Evolutionary conservation across 2,888 invertebrate species (phyloP), one percentile per base, ranked within the genome.

Genomic region (Argyra leucocephala): DNA sequence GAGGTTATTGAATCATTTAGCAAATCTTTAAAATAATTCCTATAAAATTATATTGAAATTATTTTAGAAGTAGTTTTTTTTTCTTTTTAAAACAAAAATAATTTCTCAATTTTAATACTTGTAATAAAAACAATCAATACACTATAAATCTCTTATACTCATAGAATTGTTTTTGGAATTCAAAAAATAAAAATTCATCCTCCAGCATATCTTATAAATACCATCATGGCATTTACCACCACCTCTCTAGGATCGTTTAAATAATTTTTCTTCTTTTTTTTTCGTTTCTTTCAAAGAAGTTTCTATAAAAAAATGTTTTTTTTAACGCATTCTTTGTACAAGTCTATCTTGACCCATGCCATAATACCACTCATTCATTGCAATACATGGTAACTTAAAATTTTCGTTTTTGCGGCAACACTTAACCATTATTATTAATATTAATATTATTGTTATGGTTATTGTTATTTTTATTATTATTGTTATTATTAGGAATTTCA

Each of bases 401-500:
- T 15, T 10, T 48, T 15, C 48, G 2, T 48, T 48, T 48, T 48
- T 37, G 31, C 31, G 31, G 31, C 31, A 10, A 31, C 10, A 7
- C 31, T 31, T 31, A 31, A 7, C n/a, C n/a, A n/a, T 31, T 31
- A 31, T 48, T 48, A 12, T 48, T 48, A 48, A 18, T 12, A 15
- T 37, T 37, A 10, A 9, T 48, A 12, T 48, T 48, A 48, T 31
- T 31, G 9, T 31, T 31, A 6, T 31, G 31, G 31, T 12, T 10
- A 31, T n/a, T n/a, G n/a, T n/a, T 12, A 31, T 12, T 31, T 26
- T 31, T 2, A 12, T 12, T 48, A 48, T 48, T 48, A 48, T 48
- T 48, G 9, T 48, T 48, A 48, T 48, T 48, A 48, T 48, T 48
- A 48, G n/a, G n/a, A 48, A 48, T n/a, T 48, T 48, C 48, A 48